Evolutionary conservation across 92 coral and sea anemone genomes (phyloP).

Genomic region (Palythoa caribaeorum): DNA sequence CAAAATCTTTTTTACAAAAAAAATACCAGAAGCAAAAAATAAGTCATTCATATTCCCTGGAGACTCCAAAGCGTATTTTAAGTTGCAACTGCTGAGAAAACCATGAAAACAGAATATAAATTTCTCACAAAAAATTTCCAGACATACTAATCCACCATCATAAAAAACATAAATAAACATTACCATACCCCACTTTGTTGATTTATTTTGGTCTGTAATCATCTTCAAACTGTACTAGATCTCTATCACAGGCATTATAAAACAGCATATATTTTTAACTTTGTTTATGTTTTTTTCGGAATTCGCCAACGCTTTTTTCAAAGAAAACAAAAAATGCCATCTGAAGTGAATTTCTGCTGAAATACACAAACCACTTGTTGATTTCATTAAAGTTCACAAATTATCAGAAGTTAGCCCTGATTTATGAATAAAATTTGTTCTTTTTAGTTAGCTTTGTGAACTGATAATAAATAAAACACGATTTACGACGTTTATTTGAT

Average conservation of each 20-base stretch:
- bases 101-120: no score
- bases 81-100: no score
- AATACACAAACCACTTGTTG: constrained; percentile 28
- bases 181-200: no score
- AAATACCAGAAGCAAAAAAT: no score
- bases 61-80: no score
- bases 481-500: neutral
- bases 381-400: constrained; percentile 4
- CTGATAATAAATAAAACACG: neutral
- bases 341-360: neutral
- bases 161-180: no score
- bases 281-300: neutral
- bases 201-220: no score
- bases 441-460: neutral
- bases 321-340: neutral
- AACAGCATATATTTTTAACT: neutral
- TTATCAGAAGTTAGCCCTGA: neutral
- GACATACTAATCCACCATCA: no score
- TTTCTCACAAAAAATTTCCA: no score
- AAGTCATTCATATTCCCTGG: no score
- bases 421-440: neutral
- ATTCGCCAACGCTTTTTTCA: neutral
- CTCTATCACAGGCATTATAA: neutral
- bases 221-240: no score
- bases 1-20: no score